phyloP scores from a whole-genome alignment of 2,113 vertebrate species.

The Pelecanus crispus region DNA sequence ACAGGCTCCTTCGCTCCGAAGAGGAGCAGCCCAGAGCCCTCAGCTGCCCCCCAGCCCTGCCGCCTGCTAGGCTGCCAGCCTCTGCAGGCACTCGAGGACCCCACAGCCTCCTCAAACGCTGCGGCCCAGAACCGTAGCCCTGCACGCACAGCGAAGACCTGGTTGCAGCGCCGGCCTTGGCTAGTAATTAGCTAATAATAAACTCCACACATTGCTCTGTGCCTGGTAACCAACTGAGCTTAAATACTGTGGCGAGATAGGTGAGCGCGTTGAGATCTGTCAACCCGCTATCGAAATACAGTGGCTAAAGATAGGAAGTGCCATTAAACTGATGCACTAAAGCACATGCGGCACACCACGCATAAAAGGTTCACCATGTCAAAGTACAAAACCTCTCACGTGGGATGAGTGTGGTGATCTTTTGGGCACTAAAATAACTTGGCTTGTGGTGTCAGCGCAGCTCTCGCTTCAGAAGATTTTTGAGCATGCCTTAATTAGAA shows the following conservation, averaged over 20 bases:
- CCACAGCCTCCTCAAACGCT: not conserved
- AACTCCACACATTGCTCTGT: not conserved
- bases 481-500: not conserved
- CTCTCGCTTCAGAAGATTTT: not conserved
- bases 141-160: not conserved
- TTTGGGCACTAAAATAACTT: not conserved
- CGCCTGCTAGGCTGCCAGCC: not conserved
- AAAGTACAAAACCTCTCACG: not conserved
- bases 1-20: not conserved
- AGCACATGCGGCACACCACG: fast-evolving
- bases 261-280: not conserved
- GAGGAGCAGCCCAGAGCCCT: not conserved
- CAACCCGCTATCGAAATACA: not conserved
- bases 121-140: not conserved
- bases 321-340: not conserved
- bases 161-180: not conserved
- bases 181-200: not conserved
- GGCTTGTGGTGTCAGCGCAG: not conserved
- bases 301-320: not conserved
- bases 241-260: not conserved
- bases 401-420: not conserved
- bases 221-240: not conserved
- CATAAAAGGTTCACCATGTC: not conserved
- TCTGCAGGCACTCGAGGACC: not conserved
- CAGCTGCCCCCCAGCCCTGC: not conserved